These are phyloP conservation scores for Sinosuthora webbiana DNA, from an alignment of 2,113 vertebrate genomes.

Conservation along the genomic window DNA sequence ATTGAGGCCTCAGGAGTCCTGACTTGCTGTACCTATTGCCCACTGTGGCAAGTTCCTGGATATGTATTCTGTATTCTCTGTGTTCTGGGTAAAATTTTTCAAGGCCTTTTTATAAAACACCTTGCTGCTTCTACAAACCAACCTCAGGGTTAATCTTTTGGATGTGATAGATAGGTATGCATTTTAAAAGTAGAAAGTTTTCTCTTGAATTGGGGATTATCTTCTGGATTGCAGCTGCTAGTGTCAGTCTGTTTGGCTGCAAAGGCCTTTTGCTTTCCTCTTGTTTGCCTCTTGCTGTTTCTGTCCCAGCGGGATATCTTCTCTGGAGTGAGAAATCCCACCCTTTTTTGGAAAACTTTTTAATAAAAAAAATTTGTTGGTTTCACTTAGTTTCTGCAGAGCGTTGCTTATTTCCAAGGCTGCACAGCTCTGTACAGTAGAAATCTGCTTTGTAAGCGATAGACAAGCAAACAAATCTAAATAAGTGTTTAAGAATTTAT, in stretches of 20 bases:
- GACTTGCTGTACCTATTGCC: neutral
- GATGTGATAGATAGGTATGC: neutral
- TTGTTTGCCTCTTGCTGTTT: constrained; percentile 31
- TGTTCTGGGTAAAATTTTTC: neutral
- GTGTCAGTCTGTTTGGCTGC: neutral
- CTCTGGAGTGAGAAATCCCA: neutral
- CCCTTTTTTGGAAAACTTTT: neutral
- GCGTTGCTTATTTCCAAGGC: constrained; percentile 21
- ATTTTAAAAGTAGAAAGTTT: neutral
- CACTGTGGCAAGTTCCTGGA: neutral
- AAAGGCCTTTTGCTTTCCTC: constrained; percentile 1
- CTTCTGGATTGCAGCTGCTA: neutral
- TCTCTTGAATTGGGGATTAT: neutral
- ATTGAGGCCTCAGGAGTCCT: neutral
- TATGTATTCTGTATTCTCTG: neutral
- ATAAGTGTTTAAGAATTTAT: constrained; percentile 37
- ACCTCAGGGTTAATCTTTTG: neutral
- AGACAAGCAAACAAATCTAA: constrained; percentile 41
- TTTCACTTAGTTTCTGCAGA: constrained; percentile 11
- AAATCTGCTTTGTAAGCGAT: neutral
- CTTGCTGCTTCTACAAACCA: neutral
- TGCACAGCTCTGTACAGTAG: neutral
- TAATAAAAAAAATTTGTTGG: neutral
- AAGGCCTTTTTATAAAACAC: neutral
- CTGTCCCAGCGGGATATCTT: neutral